These are phyloP conservation scores for Scolanthus callimorphus DNA, from an alignment of 92 coral and sea anemone species.

Conservation along the genomic window DNA sequence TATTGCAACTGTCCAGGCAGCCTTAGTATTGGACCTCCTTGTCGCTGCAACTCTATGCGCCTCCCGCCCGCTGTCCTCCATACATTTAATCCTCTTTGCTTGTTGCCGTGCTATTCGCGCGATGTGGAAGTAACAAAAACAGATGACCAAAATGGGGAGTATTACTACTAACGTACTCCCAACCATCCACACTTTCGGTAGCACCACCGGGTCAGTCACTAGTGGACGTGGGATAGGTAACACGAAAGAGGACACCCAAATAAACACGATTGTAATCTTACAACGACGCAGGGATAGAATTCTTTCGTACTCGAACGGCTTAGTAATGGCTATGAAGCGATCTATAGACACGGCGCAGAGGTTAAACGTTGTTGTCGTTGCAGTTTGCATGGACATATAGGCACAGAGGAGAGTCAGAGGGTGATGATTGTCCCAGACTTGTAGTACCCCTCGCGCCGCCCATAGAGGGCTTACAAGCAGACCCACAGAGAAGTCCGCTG, in stretches of 20 bases:
- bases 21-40: constrained; percentile 16
- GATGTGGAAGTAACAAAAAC: constrained; percentile 34
- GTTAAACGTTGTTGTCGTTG: constrained; percentile 56
- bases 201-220: constrained; percentile 10
- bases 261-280: constrained; percentile 6
- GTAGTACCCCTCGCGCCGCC: constrained; percentile 50
- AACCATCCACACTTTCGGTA: constrained; percentile 33
- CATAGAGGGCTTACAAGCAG: constrained; percentile 56
- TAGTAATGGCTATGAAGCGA: constrained; percentile 56
- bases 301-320: constrained; percentile 25
- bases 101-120: constrained; percentile 20
- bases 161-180: constrained; percentile 16
- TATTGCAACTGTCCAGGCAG: constrained; percentile 37
- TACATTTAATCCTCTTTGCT: not conserved
- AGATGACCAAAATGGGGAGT: constrained; percentile 18
- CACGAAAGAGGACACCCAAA: constrained; percentile 26
- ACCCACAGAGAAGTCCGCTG: constrained; percentile 63
- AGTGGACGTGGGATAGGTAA: constrained; percentile 25
- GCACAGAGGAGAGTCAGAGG: constrained; percentile 53
- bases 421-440: constrained; percentile 51
- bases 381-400: constrained; percentile 48
- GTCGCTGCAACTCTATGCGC: not conserved
- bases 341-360: constrained; percentile 58
- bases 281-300: constrained; percentile 38
- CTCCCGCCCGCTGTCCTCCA: not conserved